Base-by-base conservation (phyloP, 2,113 vertebrate species). In the Oncorhynchus mykiss region DNA sequence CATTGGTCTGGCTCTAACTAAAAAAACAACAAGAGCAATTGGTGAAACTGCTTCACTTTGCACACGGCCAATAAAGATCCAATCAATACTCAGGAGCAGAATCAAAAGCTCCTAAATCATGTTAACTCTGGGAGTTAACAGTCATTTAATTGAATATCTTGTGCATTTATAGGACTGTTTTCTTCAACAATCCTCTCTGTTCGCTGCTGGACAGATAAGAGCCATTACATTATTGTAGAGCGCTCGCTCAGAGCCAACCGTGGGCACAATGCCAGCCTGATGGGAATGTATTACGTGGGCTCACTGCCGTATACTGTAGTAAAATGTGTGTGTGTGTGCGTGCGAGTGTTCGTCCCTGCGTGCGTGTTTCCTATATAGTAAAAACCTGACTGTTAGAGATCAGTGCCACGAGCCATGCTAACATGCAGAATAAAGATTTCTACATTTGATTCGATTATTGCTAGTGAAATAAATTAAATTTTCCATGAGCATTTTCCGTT, bases 191-290 rank as follows among this genome's bases (percentile, higher is more conserved):
- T 74, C 78, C 70, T 67, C 74, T 80, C 78, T 85, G 86, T 82
- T 86, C 86, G 13, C 85, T 78, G 82, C 81, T 78, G 78, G 24
- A 70, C 80, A 90, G 89, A 90, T 91, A 90, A 90, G 83, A 83
- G 80, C 88, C 88, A 89, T 91, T 91, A 91, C 88, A 90, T 87
- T 87, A 91, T 85, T 90, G 86, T 89, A 79, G 83, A 85, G 84
- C 7, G 4, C 25, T 16, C 79, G 84, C 88, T 88, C 86, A 85
- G 84, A 80, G 80, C 84, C 81, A 86, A 85, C 86, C 67, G 84
- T 71, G 72, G 90, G 89, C 86, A 70, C 73, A 78, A 45, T 81
- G 84, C 89, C 90, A 91, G 77, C 65, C 83, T 77, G 85, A 84
- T 80, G 81, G 78, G 82, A 85, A 91, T 92, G 84, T 91, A 92